These are phyloP conservation scores for Ptiloglossa arizonensis DNA, from an alignment of 1,140 invertebrate genomes.

Conservation along the genomic window DNA sequence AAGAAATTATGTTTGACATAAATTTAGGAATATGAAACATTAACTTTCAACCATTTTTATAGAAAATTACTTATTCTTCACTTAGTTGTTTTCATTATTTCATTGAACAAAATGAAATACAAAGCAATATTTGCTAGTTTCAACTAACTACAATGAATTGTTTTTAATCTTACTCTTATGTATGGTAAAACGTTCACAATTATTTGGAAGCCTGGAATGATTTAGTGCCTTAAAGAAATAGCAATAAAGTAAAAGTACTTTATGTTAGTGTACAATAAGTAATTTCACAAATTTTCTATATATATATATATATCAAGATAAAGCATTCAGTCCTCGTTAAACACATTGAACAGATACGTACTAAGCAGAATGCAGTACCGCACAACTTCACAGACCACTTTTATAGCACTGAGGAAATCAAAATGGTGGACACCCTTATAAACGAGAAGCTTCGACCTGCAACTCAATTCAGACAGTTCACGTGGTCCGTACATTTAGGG, in stretches of 20 bases:
- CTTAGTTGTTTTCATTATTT: not conserved
- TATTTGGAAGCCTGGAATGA: not conserved
- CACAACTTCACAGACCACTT: not conserved
- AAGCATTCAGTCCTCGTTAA: not conserved
- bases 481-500: too few relatives aligned
- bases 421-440: not conserved
- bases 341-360: not conserved
- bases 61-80: not conserved
- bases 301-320: not conserved
- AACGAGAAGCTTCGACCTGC: not conserved
- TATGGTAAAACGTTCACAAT: not conserved
- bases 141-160: not conserved
- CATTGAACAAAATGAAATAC: too few relatives aligned
- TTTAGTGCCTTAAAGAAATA: not conserved
- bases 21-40: not conserved
- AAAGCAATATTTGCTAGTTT: not conserved
- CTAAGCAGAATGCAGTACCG: too few relatives aligned
- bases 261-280: not conserved
- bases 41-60: conserved; percentile 1
- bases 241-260: not conserved
- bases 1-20: not conserved
- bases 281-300: too few relatives aligned
- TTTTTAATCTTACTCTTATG: not conserved
- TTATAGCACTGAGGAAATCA: not conserved
- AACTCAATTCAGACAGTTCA: not conserved